Percentiles rank a stretch among this genome's conserved stretches.
Conservation (phyloP, 1,140 invertebrate species). For the Drosophila saltans region DNA sequence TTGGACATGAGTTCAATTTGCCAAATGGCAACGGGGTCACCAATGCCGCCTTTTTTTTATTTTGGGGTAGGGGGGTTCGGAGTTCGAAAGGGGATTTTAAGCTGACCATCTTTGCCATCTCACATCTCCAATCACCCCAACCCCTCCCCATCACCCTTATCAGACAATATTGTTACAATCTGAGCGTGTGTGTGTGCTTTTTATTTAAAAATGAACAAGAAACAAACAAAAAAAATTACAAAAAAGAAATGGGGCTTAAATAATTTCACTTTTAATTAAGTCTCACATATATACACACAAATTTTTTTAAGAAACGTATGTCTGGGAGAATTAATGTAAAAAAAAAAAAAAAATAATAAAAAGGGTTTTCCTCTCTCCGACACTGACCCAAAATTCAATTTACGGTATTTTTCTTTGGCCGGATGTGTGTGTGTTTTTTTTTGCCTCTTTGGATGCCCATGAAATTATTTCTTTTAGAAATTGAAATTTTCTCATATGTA, state of each 20-base stretch:
- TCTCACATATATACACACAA: slow-evolving; percentile 25
- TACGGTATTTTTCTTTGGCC: slow-evolving; percentile 37
- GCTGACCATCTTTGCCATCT: slow-evolving; percentile 30
- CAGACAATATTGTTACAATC: slow-evolving; percentile 48
- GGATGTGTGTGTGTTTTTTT: neutral
- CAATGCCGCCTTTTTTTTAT: slow-evolving; percentile 2
- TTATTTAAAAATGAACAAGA: slow-evolving; percentile 19
- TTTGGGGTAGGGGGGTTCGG: neutral
- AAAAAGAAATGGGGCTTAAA: slow-evolving; percentile 43
- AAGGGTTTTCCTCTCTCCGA: slow-evolving; percentile 35
- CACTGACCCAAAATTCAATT: slow-evolving; percentile 67
- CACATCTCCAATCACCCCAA: neutral
- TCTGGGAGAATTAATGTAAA: neutral
- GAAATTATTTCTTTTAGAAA: slow-evolving; percentile 61
- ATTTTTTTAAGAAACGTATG: slow-evolving; percentile 30
- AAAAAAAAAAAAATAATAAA: neutral
- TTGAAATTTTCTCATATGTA: slow-evolving; percentile 45
- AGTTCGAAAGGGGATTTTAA: slow-evolving; percentile 43
- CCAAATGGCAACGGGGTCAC: slow-evolving; percentile 60
- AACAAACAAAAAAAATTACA: slow-evolving; percentile 13
- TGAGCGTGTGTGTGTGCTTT: slow-evolving; percentile 24
- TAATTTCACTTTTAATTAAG: slow-evolving; percentile 77
- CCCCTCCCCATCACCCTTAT: neutral
- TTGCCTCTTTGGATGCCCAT: slow-evolving; percentile 20
- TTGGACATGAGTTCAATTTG: slow-evolving; percentile 80